Conservation (phyloP, 2,113 vertebrate species). For the Salvelinus sp. region DNA sequence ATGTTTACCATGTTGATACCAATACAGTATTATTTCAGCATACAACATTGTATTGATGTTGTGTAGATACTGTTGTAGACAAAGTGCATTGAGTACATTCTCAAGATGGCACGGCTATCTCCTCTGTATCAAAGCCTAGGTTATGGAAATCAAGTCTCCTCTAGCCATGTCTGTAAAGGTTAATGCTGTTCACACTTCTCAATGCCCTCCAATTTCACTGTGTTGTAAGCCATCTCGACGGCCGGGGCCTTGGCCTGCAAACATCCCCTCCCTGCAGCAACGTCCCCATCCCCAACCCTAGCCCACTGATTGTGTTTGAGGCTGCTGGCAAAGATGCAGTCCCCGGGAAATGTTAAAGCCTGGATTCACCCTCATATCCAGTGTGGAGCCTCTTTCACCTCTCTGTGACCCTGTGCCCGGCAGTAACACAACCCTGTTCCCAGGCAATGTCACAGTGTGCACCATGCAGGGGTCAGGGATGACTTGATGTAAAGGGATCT, state of each 20-base stretch:
- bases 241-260: conserved; percentile 43
- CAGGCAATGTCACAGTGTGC: conserved; percentile 65
- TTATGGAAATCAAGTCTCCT: conserved; percentile 54
- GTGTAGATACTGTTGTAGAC: conserved; percentile 30
- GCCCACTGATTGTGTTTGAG: conserved; percentile 54
- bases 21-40: not conserved
- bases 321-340: conserved; percentile 57
- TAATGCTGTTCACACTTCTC: conserved; percentile 68
- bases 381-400: conserved; percentile 56
- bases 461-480: conserved; percentile 63
- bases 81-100: conserved; percentile 1
- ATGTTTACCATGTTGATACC: not conserved
- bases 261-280: conserved; percentile 50
- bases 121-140: conserved; percentile 23
- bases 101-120: conserved; percentile 17
- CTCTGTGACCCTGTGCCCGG: conserved; percentile 60
- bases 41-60: not conserved
- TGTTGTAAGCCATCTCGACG: conserved; percentile 51
- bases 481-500: conserved; percentile 77
- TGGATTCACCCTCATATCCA: conserved; percentile 62
- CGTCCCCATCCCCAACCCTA: conserved; percentile 26
- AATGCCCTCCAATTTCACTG: conserved; percentile 63
- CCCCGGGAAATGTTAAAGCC: conserved; percentile 70
- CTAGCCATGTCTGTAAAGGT: conserved; percentile 62
- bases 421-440: conserved; percentile 64